A percentile compares a stretch with the other conserved stretches of the same genome.
phyloP scores from a whole-genome alignment of 2,888 invertebrate genomes.

The Oxyteleia sp. region DNA sequence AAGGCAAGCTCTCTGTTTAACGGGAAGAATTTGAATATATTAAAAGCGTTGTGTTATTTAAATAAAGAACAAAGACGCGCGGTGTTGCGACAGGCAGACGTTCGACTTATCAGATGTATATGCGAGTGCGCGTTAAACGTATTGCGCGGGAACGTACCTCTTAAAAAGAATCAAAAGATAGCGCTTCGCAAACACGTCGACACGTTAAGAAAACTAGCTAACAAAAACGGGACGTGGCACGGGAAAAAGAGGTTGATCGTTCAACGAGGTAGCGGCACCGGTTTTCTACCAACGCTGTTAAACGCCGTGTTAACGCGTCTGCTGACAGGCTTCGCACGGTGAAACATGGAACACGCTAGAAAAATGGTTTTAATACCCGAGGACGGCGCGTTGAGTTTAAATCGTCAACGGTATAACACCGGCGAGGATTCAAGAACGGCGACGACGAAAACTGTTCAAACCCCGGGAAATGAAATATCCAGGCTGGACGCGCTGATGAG shows the following conservation, averaged over 20 bases:
- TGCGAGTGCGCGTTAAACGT: not conserved
- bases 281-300: too few relatives aligned
- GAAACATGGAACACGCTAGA: constrained; percentile 1
- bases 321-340: too few relatives aligned
- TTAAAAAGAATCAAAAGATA: not conserved
- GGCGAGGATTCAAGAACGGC: not conserved
- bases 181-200: not conserved
- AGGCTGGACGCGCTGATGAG: constrained; percentile 40
- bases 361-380: constrained; percentile 1
- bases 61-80: constrained; percentile 9
- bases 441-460: constrained; percentile 1
- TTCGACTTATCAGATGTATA: not conserved
- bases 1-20: too few relatives aligned
- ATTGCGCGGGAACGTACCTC: not conserved
- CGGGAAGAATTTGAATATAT: not conserved
- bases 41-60: not conserved
- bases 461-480: constrained; percentile 10
- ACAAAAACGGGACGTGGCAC: not conserved
- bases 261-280: too few relatives aligned
- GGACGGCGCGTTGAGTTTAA: constrained; percentile 14
- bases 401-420: too few relatives aligned
- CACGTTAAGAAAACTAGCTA: not conserved
- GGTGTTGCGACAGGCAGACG: not conserved
- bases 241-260: constrained; percentile 2
- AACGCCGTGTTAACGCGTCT: too few relatives aligned